These are phyloP conservation scores for Scleropages formosus DNA, from an alignment of 2,797 vertebrate species.

Conservation along the genomic window DNA sequence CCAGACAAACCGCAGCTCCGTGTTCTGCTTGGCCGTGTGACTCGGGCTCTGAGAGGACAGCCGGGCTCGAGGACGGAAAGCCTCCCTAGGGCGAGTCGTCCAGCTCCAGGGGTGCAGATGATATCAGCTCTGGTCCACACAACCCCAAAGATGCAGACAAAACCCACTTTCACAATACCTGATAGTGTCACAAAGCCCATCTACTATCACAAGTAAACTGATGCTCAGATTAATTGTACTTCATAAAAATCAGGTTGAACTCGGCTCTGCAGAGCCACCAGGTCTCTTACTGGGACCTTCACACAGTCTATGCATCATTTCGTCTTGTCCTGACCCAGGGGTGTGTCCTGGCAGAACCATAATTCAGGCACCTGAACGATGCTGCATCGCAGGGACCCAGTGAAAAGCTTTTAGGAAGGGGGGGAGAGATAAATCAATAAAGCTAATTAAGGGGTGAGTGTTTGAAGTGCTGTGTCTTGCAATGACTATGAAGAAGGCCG, in stretches of 20 bases:
- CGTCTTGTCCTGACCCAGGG: not conserved
- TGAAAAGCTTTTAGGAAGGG: not conserved
- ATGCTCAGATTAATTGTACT: no score
- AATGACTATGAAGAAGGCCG: no score
- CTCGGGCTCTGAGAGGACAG: not conserved
- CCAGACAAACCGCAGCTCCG: not conserved
- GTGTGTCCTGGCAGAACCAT: no score
- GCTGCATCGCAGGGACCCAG: not conserved
- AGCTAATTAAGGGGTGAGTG: not conserved
- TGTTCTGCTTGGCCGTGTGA: not conserved
- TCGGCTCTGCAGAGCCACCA: not conserved
- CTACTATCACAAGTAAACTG: no score
- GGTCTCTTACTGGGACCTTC: not conserved
- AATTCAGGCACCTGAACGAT: slow-evolving; percentile 4
- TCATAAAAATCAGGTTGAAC: no score
- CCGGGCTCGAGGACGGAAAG: not conserved
- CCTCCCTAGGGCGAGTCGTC: not conserved
- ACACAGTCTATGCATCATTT: not conserved
- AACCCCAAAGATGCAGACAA: no score
- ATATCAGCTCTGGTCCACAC: no score
- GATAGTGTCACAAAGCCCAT: no score
- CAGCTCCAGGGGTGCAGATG: not conserved
- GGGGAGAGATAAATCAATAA: slow-evolving; percentile 15
- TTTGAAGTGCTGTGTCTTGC: slow-evolving; percentile 15
- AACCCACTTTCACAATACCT: no score